A percentile compares a stretch with the other conserved stretches of the same genome.
Conservation (phyloP, 2,113 vertebrate species). For the Arenaria interpres region DNA sequence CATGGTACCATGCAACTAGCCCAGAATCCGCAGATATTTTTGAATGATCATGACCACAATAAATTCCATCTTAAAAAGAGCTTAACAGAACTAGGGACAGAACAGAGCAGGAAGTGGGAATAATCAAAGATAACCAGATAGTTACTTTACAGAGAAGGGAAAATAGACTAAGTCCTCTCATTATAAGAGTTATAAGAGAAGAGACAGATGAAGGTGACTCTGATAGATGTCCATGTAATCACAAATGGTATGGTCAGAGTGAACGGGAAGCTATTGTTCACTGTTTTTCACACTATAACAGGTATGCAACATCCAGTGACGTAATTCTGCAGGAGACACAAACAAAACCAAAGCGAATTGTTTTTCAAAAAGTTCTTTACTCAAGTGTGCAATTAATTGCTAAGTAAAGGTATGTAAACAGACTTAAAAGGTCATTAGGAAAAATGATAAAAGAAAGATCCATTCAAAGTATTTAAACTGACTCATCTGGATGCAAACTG, state of each 20-base stretch:
- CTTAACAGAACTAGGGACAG: background rate
- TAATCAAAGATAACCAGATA: background rate
- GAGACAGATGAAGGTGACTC: background rate
- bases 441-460: background rate
- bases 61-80: background rate
- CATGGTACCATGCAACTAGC: background rate
- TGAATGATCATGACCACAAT: background rate
- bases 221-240: background rate
- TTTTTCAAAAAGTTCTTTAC: fast-evolving
- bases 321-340: background rate
- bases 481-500: background rate
- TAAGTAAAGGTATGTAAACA: background rate
- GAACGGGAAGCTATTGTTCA: background rate
- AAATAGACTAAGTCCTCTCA: background rate
- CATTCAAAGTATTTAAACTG: background rate
- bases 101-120: background rate
- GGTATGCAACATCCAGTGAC: background rate
- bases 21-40: background rate
- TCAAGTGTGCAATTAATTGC: background rate
- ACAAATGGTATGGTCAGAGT: background rate
- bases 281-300: background rate
- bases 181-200: background rate
- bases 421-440: background rate
- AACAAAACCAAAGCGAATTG: background rate
- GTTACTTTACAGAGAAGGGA: background rate